Percentiles rank a stretch among this genome's conserved stretches.
phyloP scores from a whole-genome alignment of 2,888 invertebrate species.

The Imbricaverruca yamaguchii region DNA sequence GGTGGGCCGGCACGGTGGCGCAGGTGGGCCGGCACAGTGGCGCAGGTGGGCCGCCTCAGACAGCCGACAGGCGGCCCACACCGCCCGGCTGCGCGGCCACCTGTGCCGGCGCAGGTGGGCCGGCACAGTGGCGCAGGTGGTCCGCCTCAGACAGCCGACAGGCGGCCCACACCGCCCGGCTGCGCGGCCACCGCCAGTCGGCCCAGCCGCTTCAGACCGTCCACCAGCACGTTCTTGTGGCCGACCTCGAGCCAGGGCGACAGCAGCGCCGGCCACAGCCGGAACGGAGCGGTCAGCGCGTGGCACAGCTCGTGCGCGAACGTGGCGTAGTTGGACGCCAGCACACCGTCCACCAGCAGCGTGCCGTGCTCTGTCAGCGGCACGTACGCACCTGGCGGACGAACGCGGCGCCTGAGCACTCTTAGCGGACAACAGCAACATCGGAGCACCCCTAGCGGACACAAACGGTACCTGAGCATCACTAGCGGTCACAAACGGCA shows the following conservation, averaged over 20 bases:
- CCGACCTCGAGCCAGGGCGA: neutral
- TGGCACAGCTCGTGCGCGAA: neutral
- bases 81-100: too few relatives aligned
- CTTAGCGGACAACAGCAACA: neutral
- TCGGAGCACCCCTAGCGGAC: neutral
- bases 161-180: neutral
- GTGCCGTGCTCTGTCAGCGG: constrained; percentile 11
- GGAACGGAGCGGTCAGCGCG: constrained; percentile 3
- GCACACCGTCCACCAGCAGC: constrained; percentile 9
- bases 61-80: too few relatives aligned
- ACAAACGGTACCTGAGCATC: neutral
- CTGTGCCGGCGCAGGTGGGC: too few relatives aligned
- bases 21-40: too few relatives aligned
- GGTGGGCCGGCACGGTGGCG: too few relatives aligned
- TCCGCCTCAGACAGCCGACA: neutral
- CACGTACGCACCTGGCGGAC: neutral
- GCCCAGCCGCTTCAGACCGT: neutral
- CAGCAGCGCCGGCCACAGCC: neutral
- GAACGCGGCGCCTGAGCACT: neutral
- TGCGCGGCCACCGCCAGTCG: neutral
- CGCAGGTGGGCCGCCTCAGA: too few relatives aligned
- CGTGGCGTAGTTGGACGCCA: constrained; percentile 15
- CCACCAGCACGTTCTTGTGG: constrained; percentile 11
- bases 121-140: too few relatives aligned
- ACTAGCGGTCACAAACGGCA: neutral